A percentile compares a stretch with the other conserved stretches of the same genome.
Conservation (phyloP, 2,113 vertebrate species). For the Enhydra lutris region DNA sequence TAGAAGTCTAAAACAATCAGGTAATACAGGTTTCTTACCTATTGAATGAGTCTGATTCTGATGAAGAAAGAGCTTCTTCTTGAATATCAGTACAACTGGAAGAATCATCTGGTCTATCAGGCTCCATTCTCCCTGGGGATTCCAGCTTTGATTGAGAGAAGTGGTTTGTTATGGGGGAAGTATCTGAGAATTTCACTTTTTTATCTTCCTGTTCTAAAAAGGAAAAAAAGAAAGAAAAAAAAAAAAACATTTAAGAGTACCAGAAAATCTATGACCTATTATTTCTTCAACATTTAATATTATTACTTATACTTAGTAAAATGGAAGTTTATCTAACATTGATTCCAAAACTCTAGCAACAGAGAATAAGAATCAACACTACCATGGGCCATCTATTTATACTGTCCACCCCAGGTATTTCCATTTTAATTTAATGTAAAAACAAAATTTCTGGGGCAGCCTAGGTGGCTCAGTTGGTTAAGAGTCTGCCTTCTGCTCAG, state of each 20-base stretch:
- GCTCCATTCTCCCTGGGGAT: neutral
- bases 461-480: neutral
- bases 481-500: neutral
- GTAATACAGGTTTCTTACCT: slow-evolving; percentile 73
- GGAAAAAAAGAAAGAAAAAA: neutral
- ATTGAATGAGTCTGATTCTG: slow-evolving; percentile 62
- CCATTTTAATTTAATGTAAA: slow-evolving; percentile 32
- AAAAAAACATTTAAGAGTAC: neutral
- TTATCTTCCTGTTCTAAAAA: slow-evolving; percentile 49
- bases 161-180: neutral
- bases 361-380: neutral
- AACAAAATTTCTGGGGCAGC: neutral
- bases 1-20: neutral
- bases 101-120: neutral
- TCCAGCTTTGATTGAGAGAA: neutral
- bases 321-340: neutral
- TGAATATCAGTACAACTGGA: neutral
- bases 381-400: neutral
- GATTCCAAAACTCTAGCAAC: neutral
- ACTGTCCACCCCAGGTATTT: neutral
- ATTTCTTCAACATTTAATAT: neutral
- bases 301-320: neutral
- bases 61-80: neutral
- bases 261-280: neutral
- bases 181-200: slow-evolving; percentile 18